Percentiles rank a stretch among this genome's conserved stretches.
Conservation (phyloP, 2,888 invertebrate species). For the Lepidonotus clava region DNA sequence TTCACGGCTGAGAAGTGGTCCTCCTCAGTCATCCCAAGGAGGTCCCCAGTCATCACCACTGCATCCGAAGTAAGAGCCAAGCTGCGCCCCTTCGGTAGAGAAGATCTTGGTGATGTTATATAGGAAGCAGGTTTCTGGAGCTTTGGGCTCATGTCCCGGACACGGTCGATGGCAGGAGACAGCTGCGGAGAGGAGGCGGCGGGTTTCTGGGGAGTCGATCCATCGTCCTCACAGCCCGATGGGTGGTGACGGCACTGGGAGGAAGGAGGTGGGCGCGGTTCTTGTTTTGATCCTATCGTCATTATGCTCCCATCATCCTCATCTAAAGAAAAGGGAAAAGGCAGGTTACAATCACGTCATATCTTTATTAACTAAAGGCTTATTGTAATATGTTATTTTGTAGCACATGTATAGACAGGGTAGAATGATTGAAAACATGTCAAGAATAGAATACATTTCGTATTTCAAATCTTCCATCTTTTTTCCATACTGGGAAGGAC, state of each 20-base stretch:
- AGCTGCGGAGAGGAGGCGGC: background rate
- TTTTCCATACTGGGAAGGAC: too few relatives aligned
- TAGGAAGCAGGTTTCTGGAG: background rate
- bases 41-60: constrained; percentile 23
- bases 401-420: background rate
- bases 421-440: too few relatives aligned
- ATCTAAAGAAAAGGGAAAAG: background rate
- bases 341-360: background rate
- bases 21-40: constrained; percentile 2
- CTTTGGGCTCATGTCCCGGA: background rate
- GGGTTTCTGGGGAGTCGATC: background rate
- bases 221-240: constrained; percentile 33
- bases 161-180: background rate
- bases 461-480: too few relatives aligned
- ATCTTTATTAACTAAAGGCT: too few relatives aligned
- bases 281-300: too few relatives aligned
- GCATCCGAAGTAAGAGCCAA: background rate
- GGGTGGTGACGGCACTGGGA: constrained; percentile 20
- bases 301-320: constrained; percentile 14
- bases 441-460: too few relatives aligned
- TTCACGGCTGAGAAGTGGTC: background rate
- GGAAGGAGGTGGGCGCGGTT: background rate
- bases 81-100: constrained; percentile 4
- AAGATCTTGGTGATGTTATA: background rate
- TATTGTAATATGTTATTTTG: background rate